Conservation (phyloP, 2,113 vertebrate genomes). For the Isurus oxyrinchus region DNA sequence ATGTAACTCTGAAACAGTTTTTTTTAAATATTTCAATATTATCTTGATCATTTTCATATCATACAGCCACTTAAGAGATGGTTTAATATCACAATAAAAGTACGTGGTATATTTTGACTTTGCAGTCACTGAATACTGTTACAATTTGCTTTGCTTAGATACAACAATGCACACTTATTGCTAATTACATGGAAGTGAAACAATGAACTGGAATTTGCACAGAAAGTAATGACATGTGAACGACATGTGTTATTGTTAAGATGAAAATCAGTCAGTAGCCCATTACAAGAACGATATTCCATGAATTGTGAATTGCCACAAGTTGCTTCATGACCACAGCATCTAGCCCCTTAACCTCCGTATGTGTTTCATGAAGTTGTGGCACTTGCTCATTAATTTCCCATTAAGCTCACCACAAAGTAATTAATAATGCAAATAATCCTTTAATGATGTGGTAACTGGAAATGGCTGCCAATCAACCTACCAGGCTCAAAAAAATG, state of each 20-base stretch:
- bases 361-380: neutral
- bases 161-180: neutral
- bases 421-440: neutral
- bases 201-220: neutral
- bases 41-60: neutral
- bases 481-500: neutral
- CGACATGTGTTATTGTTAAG: neutral
- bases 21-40: neutral
- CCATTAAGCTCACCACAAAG: neutral
- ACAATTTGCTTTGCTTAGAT: neutral
- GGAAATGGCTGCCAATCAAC: neutral
- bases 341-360: neutral
- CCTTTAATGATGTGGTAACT: neutral
- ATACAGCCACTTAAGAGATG: neutral
- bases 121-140: neutral
- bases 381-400: neutral
- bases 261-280: neutral
- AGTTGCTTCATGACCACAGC: neutral
- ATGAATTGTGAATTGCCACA: neutral
- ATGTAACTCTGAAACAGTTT: neutral
- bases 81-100: neutral
- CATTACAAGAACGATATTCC: neutral
- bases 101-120: neutral
- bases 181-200: neutral
- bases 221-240: neutral